Conservation (phyloP, 2,797 vertebrate genomes). For the Pelodytes ibericus region DNA sequence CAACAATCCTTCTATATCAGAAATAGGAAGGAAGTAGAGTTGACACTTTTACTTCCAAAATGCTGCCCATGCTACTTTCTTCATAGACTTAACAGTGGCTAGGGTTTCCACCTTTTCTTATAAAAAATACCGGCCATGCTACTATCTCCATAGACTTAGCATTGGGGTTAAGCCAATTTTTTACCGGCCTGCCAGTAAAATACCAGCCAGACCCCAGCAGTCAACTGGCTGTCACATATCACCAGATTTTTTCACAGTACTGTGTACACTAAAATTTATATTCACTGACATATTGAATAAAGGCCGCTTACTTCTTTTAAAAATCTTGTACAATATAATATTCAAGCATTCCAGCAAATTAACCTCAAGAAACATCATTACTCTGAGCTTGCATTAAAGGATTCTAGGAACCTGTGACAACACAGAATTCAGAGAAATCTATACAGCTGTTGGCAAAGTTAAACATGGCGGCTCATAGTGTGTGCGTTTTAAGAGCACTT, state of each 20-base stretch:
- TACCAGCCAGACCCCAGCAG: no score
- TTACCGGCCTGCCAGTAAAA: no score
- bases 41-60: no score
- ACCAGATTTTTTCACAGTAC: neutral
- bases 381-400: constrained; percentile 22
- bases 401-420: constrained; percentile 20
- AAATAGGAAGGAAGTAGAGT: no score
- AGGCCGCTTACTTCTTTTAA: neutral
- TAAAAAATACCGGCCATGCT: no score
- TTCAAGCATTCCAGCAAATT: neutral
- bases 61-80: no score
- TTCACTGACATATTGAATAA: neutral
- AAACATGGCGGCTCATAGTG: constrained; percentile 30
- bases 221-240: neutral
- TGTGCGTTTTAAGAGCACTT: neutral
- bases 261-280: neutral
- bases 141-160: no score
- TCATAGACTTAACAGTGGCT: no score
- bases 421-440: constrained; percentile 6
- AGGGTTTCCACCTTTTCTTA: no score
- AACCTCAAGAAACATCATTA: constrained; percentile 10
- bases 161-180: no score
- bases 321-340: neutral
- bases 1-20: no score
- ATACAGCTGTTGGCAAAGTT: constrained; percentile 37